Conservation (phyloP, 2,888 invertebrate genomes). For the Dicycla oo region DNA sequence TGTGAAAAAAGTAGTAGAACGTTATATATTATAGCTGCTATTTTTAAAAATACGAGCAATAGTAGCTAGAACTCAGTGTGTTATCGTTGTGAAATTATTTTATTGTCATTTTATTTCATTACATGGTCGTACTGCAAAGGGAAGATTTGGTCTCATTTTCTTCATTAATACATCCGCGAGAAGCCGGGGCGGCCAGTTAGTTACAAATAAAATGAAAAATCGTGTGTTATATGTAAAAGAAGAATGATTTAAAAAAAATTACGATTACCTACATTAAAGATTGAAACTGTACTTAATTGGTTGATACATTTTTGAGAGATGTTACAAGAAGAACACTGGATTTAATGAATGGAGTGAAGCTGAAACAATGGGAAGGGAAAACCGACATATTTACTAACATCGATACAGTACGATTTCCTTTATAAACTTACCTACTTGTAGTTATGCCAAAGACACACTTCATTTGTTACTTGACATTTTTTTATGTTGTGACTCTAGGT, state of each 20-base stretch:
- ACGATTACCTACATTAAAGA: not conserved
- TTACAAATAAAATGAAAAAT: too few species aligned
- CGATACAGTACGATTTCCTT: conserved; percentile 11
- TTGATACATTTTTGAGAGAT: conserved; percentile 5
- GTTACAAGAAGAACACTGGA: conserved; percentile 1
- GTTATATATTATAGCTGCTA: too few species aligned
- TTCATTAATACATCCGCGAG: too few species aligned
- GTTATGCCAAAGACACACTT: not conserved
- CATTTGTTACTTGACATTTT: not conserved
- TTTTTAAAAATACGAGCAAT: too few species aligned
- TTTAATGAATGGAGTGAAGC: conserved; percentile 31
- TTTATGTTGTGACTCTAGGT: too few species aligned
- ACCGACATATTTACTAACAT: conserved; percentile 33
- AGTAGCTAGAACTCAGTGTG: too few species aligned
- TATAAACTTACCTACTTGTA: not conserved
- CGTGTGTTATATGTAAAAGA: not conserved
- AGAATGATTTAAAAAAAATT: not conserved
- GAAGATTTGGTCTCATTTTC: too few species aligned
- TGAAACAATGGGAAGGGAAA: conserved; percentile 21
- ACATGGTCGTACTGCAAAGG: too few species aligned
- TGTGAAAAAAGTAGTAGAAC: too few species aligned
- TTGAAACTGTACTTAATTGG: not conserved
- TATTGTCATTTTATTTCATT: too few species aligned
- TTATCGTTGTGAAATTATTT: too few species aligned
- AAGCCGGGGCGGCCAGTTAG: too few species aligned